Base-by-base conservation (phyloP, 2,888 invertebrate species). In the Rhagonycha fulva region DNA sequence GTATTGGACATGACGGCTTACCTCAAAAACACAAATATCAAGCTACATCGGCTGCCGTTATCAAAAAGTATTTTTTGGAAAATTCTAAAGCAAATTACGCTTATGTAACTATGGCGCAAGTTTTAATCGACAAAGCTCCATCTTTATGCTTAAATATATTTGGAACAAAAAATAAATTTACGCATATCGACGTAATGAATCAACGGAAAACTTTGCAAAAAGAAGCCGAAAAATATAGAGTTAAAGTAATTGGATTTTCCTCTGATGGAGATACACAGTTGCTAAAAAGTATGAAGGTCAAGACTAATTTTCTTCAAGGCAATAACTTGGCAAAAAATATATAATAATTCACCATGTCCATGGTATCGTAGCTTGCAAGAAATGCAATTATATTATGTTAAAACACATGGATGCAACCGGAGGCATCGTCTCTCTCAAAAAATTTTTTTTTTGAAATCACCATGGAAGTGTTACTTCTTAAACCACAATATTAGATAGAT, bases 161-260 rank as follows among this genome's bases (percentile, higher is more conserved):
- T 76, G 79, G 80, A 12, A 81, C 80, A 10, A 67, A 81, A 60
- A 82, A 81, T 73, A 74, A 66, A 68, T 82, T 81, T 76, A 79
- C 69, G 11, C 9, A 14, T 62, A 14, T 76, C 12, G 81, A 81
- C 71, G 80, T 79, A 7, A 61, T 14, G 24, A n/a, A 60, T 23
- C 68, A 80, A 62, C 80, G 80, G 80, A 63, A 77, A 60, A 30
- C n/a, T n/a, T n/a, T n/a, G n/a, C n/a, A n/a, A n/a, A 14, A 68
- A n/a, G 30, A 68, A 68, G 68, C 68, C 3, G 4, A 9, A 30
- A 19, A 24, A 14, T 14, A 10, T 68, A 14, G 19, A n/a, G 28
- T 68, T 2, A 26, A 68, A 68, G 28, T 30, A 4, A 1, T 68
- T 2, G 32, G 68, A n/a, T 47, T 23, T 47, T 60, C 60, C 9